Percentiles rank a stretch among this genome's conserved stretches.
Evolutionary conservation across 2,113 vertebrate genomes (phyloP).

Genomic region (Rhizomys pruinosus): DNA sequence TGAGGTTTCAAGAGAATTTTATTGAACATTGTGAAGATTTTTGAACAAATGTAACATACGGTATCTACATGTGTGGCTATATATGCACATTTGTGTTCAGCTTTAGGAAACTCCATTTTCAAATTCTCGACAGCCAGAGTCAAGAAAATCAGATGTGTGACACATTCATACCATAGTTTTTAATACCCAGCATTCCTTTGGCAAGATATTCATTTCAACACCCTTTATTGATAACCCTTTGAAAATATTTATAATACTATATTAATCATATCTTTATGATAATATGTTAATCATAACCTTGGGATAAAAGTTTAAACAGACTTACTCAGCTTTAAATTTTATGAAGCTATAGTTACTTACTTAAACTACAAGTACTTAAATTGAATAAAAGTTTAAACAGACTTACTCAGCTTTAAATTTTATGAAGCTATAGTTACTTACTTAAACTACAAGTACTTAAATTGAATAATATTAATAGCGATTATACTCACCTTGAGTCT

Average conservation of each 20-base stretch:
- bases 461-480: constrained; percentile 27
- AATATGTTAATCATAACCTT: constrained; percentile 8
- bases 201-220: constrained; percentile 54
- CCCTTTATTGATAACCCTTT: constrained; percentile 39
- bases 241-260: constrained; percentile 30
- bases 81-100: constrained; percentile 46
- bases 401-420: constrained; percentile 29
- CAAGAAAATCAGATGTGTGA: constrained; percentile 45
- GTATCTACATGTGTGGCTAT: too few species aligned
- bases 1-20: constrained; percentile 53
- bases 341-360: constrained; percentile 6
- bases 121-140: constrained; percentile 60
- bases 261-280: constrained; percentile 33
- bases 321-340: constrained; percentile 36
- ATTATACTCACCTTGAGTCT: constrained; percentile 1
- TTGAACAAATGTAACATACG: constrained; percentile 37
- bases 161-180: constrained; percentile 60
- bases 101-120: constrained; percentile 52
- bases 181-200: constrained; percentile 46
- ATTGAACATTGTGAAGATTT: constrained; percentile 58
- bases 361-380: constrained; percentile 43
- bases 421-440: constrained; percentile 12
- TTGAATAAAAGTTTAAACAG: not conserved
- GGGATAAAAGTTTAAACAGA: not conserved
- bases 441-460: constrained; percentile 44